These are phyloP conservation scores for Spisula subtruncata DNA, from an alignment of 2,888 invertebrate genomes.

Conservation along the genomic window DNA sequence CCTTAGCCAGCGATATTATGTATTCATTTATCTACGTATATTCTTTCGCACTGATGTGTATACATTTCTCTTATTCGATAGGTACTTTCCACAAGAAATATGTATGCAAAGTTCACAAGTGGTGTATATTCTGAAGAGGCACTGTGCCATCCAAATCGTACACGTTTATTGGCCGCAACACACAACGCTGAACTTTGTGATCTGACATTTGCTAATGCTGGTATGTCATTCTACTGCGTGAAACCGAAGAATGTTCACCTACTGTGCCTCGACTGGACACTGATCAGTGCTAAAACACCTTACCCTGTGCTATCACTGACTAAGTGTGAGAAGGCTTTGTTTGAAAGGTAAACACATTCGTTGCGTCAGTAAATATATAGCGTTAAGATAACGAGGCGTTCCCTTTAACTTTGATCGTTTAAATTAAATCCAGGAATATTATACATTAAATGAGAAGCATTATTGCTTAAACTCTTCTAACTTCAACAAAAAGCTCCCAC, in stretches of 20 bases:
- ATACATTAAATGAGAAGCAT: no score
- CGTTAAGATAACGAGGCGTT: no score
- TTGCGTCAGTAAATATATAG: no score
- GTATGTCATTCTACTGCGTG: slow-evolving; percentile 14
- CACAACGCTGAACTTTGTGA: neutral
- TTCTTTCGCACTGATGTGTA: no score
- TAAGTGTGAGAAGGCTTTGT: neutral
- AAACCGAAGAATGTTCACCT: slow-evolving; percentile 2
- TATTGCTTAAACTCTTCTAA: no score
- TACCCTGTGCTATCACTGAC: neutral
- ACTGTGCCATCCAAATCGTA: slow-evolving; percentile 1
- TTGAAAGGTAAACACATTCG: neutral
- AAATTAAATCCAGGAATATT: no score
- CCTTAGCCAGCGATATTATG: no score
- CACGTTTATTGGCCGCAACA: neutral
- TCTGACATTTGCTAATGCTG: neutral
- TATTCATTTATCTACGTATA: no score
- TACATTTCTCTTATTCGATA: neutral
- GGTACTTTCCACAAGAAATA: neutral
- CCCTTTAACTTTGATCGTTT: no score
- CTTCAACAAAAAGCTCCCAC: no score
- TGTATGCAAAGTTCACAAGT: neutral
- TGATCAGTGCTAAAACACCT: no score
- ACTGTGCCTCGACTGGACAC: slow-evolving; percentile 4
- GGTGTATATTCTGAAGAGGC: neutral